Percentiles rank a stretch among this genome's conserved stretches.
Evolutionary conservation across 2,888 invertebrate species (phyloP).

Genomic region (Pristionchus maxplancki): DNA sequence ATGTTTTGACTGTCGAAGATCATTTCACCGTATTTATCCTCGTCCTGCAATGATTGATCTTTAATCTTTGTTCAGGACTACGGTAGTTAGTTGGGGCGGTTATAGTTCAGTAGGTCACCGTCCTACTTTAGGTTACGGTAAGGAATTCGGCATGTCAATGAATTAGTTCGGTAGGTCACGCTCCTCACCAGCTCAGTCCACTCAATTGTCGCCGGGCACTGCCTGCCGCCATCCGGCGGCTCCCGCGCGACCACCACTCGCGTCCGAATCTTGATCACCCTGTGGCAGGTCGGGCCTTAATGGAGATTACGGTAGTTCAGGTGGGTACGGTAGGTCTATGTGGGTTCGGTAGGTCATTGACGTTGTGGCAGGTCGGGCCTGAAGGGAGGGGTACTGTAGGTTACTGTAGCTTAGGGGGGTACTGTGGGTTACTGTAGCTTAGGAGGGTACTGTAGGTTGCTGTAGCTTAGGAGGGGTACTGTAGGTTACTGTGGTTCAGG

Average conservation of each 20-base stretch:
- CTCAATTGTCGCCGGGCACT: not conserved
- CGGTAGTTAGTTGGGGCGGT: too few species aligned
- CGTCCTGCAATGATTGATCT: not conserved
- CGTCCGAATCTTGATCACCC: constrained; percentile 4
- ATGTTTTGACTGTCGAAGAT: not conserved
- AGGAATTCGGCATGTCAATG: too few species aligned
- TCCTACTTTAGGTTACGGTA: not conserved
- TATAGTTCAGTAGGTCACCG: too few species aligned
- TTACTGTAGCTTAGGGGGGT: too few species aligned
- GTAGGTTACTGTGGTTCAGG: too few species aligned
- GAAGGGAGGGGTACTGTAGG: too few species aligned
- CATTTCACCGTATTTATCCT: not conserved
- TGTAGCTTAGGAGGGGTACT: too few species aligned
- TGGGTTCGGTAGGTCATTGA: too few species aligned
- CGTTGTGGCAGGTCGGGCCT: too few species aligned
- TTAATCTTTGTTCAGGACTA: too few species aligned
- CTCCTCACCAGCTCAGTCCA: not conserved
- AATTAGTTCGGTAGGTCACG: not conserved
- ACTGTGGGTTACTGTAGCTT: too few species aligned
- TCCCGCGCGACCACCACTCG: not conserved
- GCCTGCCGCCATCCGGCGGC: not conserved
- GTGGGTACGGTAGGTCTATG: too few species aligned
- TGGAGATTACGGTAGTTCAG: not conserved
- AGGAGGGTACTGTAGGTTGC: not conserved
- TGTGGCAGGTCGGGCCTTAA: not conserved